Evolutionary conservation across 2,113 vertebrate species (phyloP), one percentile per base, ranked within the genome.

Genomic region (Esox niger): DNA sequence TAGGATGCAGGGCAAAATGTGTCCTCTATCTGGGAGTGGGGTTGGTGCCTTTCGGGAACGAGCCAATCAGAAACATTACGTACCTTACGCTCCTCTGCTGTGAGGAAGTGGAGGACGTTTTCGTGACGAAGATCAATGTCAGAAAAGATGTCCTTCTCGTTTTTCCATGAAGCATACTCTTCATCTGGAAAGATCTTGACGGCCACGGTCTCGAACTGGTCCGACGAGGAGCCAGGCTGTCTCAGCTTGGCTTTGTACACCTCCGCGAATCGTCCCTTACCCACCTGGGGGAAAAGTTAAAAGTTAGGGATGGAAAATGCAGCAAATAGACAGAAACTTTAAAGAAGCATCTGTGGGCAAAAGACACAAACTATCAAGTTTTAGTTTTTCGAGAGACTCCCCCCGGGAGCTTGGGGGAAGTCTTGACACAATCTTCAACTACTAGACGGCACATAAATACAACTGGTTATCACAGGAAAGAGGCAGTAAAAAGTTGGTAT

Each of bases 101-200:
- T 98, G 82, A 99, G 88, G 84, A 98, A 99, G 75, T 97, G 97
- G 3, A 99, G 93, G 26, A 99, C 88, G 62, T 96, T 98, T 69
- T 98, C 96, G 0, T 99, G 96, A 35, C 95, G 95, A 67, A 99
- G 87, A 80, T 98, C 95, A 1, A 94, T 91, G 25, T 98, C 96
- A 0, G 96, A 98, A 88, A 98, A 99, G 70, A 99, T 94, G 35
- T 98, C 95, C 83, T 95, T 96, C 85, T 99, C 97, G 0, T 92
- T 96, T 84, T 96, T 98, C 97, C 97, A 99, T 2, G 97, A 99
- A 2, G 92, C 92, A 0, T 96, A 98, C 69, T 99, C 97, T 81
- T 98, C 95, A 0, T 93, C 93, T 2, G 86, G 89, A 75, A 99
- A 99, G 68, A 99, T 97, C 89, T 99, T 99, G 4, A 98, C 89